Evolutionary conservation across 2,888 invertebrate genomes (phyloP).

Genomic region (Heliconius ethilla): DNA sequence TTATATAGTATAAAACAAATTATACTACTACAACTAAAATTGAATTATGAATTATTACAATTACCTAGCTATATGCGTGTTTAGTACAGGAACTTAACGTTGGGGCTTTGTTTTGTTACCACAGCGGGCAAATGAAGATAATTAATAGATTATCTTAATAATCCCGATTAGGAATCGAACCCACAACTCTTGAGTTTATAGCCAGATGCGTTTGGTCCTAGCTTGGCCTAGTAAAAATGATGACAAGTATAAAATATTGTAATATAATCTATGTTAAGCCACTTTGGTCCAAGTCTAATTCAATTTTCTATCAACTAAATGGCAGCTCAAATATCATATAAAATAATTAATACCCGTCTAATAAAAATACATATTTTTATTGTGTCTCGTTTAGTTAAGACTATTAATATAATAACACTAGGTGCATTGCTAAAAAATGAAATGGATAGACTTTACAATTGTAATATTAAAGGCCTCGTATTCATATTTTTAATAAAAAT

Average conservation of each 20-base stretch:
- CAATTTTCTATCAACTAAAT: background rate
- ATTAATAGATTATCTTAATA: background rate
- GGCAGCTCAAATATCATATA: constrained; percentile 8
- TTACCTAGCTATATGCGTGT: too few species aligned
- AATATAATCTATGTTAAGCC: background rate
- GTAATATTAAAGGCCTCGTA: constrained; percentile 22
- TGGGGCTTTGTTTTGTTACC: background rate
- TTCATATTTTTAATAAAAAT: background rate
- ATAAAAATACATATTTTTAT: constrained; percentile 16
- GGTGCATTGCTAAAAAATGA: background rate
- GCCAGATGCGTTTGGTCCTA: background rate
- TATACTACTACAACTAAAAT: background rate
- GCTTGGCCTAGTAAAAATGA: background rate
- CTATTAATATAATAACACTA: constrained; percentile 16
- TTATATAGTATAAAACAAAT: background rate
- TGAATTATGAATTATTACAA: too few species aligned
- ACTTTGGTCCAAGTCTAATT: background rate
- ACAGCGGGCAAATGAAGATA: background rate
- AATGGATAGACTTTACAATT: background rate
- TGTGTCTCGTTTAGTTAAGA: constrained; percentile 12
- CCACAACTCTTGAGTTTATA: background rate
- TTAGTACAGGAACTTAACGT: background rate
- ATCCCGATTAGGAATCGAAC: background rate
- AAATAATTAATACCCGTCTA: constrained; percentile 29
- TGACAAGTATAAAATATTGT: background rate